Evolutionary conservation across 2,797 vertebrate species (phyloP).

Genomic region (Catostomus latipinnis): DNA sequence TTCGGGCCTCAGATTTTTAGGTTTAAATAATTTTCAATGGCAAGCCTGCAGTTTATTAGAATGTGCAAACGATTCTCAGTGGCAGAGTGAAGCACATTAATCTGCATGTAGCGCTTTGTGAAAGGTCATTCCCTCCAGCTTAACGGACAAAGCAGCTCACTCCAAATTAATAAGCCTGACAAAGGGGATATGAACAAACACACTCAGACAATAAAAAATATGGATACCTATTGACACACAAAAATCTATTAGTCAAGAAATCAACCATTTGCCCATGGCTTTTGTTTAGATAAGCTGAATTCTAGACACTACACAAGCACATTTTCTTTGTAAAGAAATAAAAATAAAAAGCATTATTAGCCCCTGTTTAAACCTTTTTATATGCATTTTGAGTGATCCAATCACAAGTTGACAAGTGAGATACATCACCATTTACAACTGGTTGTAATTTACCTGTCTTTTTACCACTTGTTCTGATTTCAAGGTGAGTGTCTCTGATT

Average conservation of each 20-base stretch:
- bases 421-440: too few relatives aligned
- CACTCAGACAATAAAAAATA: constrained; percentile 21
- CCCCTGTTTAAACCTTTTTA: too few relatives aligned
- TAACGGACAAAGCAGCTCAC: constrained; percentile 29
- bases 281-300: background rate
- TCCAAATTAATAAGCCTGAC: constrained; percentile 23
- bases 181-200: constrained; percentile 21
- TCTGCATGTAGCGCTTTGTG: constrained; percentile 39
- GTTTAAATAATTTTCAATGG: constrained; percentile 69
- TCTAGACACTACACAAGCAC: background rate
- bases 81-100: constrained; percentile 47
- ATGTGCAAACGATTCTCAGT: constrained; percentile 61
- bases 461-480: too few relatives aligned
- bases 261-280: background rate
- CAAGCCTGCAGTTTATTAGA: constrained; percentile 59
- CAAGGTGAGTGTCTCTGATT: too few relatives aligned
- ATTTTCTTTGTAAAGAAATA: background rate
- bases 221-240: background rate
- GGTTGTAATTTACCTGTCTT: too few relatives aligned
- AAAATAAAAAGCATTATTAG: too few relatives aligned
- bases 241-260: constrained; percentile 22
- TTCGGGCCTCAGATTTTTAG: constrained; percentile 55
- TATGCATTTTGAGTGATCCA: too few relatives aligned
- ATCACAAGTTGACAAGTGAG: too few relatives aligned
- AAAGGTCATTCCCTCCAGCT: constrained; percentile 50